Evolutionary conservation across 2,113 vertebrate species (phyloP), one percentile per base, ranked within the genome.

Genomic region (Psettodes erumei): DNA sequence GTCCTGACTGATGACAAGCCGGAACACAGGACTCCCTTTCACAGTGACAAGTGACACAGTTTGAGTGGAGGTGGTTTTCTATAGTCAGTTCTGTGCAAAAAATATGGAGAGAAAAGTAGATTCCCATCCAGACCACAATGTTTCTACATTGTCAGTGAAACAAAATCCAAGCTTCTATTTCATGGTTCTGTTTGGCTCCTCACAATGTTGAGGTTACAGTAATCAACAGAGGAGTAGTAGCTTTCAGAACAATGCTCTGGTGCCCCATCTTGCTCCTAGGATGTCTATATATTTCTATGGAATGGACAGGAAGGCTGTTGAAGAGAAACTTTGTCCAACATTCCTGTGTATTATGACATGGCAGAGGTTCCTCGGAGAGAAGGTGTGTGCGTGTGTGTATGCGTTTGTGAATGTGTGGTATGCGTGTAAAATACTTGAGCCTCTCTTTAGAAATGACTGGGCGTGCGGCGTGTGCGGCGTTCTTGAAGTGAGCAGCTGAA

Each of bases 361-460:
- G 85, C 81, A 86, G 81, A 85, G 83, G 83, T 64, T n/a, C 56
- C 47, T 71, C 64, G 61, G 37, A 76, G 62, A 77, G 62, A 55
- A 82, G 61, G 71, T 67, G 65, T 60, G 43, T 77, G 35, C 30
- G 66, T 65, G 82, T 71, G 79, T 74, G 42, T 71, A 55, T 45
- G 59, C 64, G 64, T 54, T 54, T 48, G 28, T 73, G 30, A 83
- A 54, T 77, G 74, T 33, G 71, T 88, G 80, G 82, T 79, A 85
- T 88, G 78, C 45, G 6, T 75, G 51, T 48, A 79, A 67, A 83
- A 63, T 76, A 63, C 75, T 61, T 38, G 10, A 35, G 18, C 79
- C 70, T 85, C 86, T 77, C 69, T 86, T 84, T 83, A 84, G 84
- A 79, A 79, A 73, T 61, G 67, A 77, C 65, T 75, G 67, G 79